Conservation (phyloP, 2,113 vertebrate species). For the Hepsetus odoe region DNA sequence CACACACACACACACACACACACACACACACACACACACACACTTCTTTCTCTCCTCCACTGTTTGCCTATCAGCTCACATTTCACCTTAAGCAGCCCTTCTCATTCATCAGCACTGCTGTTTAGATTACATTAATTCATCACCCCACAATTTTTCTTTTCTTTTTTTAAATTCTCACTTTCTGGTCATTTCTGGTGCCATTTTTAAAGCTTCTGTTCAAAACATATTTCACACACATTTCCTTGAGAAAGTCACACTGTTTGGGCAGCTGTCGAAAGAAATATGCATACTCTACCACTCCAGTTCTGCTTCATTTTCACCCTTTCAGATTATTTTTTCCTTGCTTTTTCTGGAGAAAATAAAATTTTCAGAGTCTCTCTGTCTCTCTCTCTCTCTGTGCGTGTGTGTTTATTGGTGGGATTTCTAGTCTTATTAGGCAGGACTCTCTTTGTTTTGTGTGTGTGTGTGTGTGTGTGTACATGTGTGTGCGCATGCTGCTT, state of each 20-base stretch:
- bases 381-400: background rate
- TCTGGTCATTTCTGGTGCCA: slow-evolving; percentile 11
- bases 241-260: background rate
- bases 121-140: slow-evolving; percentile 46
- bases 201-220: slow-evolving; percentile 10
- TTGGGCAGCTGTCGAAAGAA: background rate
- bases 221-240: slow-evolving; percentile 12
- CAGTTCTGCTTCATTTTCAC: background rate
- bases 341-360: background rate
- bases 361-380: background rate
- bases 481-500: slow-evolving; percentile 14
- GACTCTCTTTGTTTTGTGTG: slow-evolving; percentile 20
- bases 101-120: slow-evolving; percentile 36
- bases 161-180: slow-evolving; percentile 26
- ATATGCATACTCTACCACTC: background rate
- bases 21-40: slow-evolving; percentile 39
- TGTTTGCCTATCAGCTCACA: slow-evolving; percentile 44
- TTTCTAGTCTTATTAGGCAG: slow-evolving; percentile 30
- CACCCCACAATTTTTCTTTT: slow-evolving; percentile 22
- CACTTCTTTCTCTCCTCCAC: slow-evolving; percentile 8
- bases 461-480: slow-evolving; percentile 11
- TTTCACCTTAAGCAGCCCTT: slow-evolving; percentile 36
- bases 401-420: background rate
- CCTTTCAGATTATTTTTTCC: background rate
- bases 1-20: background rate